Percentiles rank a stretch among this genome's conserved stretches.
Evolutionary conservation across 1,140 invertebrate species (phyloP).

Genomic region (Andrena cerasifolii): DNA sequence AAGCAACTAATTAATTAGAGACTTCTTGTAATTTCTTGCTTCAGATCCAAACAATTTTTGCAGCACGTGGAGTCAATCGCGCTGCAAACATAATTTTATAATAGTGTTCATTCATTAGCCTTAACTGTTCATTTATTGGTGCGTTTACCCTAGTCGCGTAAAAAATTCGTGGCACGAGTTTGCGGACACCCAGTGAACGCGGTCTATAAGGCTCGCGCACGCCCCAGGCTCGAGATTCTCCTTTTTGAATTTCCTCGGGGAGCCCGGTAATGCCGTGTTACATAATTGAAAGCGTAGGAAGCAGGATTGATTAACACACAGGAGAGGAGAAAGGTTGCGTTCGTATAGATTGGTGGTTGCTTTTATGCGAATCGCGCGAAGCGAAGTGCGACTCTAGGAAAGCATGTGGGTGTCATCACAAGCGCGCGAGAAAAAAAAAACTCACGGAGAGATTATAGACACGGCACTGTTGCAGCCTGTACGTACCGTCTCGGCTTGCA

Average conservation of each 20-base stretch:
- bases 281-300: slow-evolving; percentile 82
- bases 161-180: too few relatives aligned
- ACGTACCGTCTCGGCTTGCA: slow-evolving; percentile 24
- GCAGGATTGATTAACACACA: slow-evolving; percentile 82
- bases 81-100: too few relatives aligned
- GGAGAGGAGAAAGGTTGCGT: slow-evolving; percentile 81
- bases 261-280: slow-evolving; percentile 69
- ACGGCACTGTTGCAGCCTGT: not conserved
- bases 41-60: too few relatives aligned
- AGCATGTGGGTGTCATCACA: slow-evolving; percentile 68
- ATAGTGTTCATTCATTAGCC: too few relatives aligned
- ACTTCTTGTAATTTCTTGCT: too few relatives aligned
- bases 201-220: not conserved
- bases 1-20: too few relatives aligned
- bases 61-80: too few relatives aligned
- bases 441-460: slow-evolving; percentile 58
- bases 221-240: slow-evolving; percentile 17
- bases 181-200: slow-evolving; percentile 6
- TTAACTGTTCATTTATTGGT: too few relatives aligned
- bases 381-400: slow-evolving; percentile 36
- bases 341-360: slow-evolving; percentile 80
- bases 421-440: slow-evolving; percentile 52
- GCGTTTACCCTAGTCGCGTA: too few relatives aligned
- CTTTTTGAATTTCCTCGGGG: slow-evolving; percentile 56
- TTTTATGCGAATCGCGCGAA: slow-evolving; percentile 77